Base-by-base conservation (phyloP, 1,140 invertebrate genomes). In the Scaptomyza hsui region DNA sequence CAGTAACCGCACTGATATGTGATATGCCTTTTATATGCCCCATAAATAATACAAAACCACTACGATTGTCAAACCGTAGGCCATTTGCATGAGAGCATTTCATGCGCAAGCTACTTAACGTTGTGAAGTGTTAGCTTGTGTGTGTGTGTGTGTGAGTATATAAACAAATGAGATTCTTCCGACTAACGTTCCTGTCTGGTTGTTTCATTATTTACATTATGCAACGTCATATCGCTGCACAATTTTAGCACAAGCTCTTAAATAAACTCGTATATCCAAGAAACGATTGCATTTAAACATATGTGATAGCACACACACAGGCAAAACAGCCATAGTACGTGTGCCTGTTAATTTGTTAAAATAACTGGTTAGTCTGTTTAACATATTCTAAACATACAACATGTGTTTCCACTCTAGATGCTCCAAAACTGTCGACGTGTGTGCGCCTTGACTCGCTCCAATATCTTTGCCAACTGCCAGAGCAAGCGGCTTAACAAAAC, bases 141-240 rank as follows among this genome's bases (percentile, higher is more conserved):
- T 56, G 48, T 76, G 45, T 61, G 48, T 64, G 55, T 80, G 61
- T 68, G 61, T 59, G 24, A 47, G 53, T 57, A 39, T 47, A 56
- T 73, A 78, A 81, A 78, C 63, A 75, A 85, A 65, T 67, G 59
- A 49, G 37, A 26, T 53, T 77, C 57, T 24, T 65, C 48, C 61
- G 16, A 10, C 1, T 3, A 32, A 10, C 48, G 52, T 52, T 42
- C 51, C 45, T 48, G 56, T 68, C 57, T 47, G 72, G 48, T 60
- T 49, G 57, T 68, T 68, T 77, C 62, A 15, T n/a, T 57, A 60
- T 57, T 78, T 77, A n/a, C 52, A 78, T 86, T 86, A 86, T 86
- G 81, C 81, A 88, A 86, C 74, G 74, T 88, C 77, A 88, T 56
- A 12, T 24, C 41, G 55, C 19, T 62, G 68, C 39, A 71, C 18